These are phyloP conservation scores for Hassar affinis DNA, from an alignment of 2,113 vertebrate genomes.

Conservation along the genomic window DNA sequence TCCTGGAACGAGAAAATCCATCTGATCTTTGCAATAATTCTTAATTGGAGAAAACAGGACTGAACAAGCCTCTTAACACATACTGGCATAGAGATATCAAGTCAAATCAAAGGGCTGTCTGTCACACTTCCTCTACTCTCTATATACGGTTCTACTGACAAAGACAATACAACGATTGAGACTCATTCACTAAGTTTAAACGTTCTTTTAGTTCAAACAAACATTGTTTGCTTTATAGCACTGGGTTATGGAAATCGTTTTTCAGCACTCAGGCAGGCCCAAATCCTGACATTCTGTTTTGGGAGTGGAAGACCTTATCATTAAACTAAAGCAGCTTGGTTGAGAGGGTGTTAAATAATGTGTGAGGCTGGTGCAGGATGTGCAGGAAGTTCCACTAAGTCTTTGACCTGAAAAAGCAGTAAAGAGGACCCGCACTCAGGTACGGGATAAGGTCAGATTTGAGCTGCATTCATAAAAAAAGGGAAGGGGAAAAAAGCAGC, in stretches of 20 bases:
- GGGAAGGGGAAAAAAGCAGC: conserved; percentile 46
- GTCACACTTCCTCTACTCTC: conserved; percentile 29
- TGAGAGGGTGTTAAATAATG: conserved; percentile 24
- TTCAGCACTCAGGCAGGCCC: background rate
- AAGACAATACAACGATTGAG: background rate
- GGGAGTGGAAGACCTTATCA: conserved; percentile 5
- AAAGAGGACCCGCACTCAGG: conserved; percentile 55
- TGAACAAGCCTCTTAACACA: too few species aligned
- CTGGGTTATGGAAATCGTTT: background rate
- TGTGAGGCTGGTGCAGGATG: conserved; percentile 35
- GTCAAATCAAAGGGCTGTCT: conserved; percentile 27
- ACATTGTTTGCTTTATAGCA: conserved; percentile 6
- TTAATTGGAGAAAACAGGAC: too few species aligned
- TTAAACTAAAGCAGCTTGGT: conserved; percentile 6
- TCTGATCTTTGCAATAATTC: too few species aligned
- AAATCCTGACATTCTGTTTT: conserved; percentile 16
- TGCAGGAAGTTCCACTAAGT: conserved; percentile 34
- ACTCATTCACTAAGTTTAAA: background rate
- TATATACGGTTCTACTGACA: conserved; percentile 2
- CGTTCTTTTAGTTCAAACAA: background rate
- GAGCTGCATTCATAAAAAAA: conserved; percentile 62
- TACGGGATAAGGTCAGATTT: conserved; percentile 58
- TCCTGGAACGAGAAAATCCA: too few species aligned
- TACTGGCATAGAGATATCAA: background rate
- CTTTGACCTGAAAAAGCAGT: conserved; percentile 53